Conservation (phyloP, 2,888 invertebrate genomes). For the Epicampocera succincta region DNA sequence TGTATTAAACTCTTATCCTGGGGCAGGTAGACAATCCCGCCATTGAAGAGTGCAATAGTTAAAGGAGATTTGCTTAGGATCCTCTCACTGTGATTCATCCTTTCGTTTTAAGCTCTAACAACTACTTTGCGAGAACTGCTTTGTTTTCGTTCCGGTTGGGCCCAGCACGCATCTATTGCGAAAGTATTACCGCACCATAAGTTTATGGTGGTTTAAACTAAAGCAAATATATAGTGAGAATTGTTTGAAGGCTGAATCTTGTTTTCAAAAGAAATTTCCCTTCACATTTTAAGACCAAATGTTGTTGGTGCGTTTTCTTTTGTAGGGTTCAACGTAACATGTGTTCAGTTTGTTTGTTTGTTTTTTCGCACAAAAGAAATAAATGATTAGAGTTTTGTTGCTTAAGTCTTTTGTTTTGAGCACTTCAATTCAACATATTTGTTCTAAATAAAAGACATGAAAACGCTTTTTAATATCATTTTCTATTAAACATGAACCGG, state of each 20-base stretch:
- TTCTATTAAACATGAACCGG: neutral
- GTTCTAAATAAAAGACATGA: neutral
- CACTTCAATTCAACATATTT: neutral
- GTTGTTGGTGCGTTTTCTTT: too few relatives aligned
- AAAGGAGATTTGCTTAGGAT: neutral
- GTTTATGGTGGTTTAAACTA: conserved; percentile 36
- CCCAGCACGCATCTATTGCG: conserved; percentile 44
- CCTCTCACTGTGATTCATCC: neutral
- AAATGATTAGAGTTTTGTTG: conserved; percentile 40
- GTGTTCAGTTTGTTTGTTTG: neutral
- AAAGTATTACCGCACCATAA: conserved; percentile 58
- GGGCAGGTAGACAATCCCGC: too few relatives aligned
- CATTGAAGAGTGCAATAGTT: neutral
- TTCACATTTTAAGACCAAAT: neutral
- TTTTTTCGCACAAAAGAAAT: neutral
- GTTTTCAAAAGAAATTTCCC: conserved; percentile 7
- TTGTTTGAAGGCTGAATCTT: conserved; percentile 23
- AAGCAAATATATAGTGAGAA: conserved; percentile 11
- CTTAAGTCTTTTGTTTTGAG: conserved; percentile 34
- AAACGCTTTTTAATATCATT: neutral
- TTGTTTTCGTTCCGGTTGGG: neutral
- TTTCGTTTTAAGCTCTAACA: conserved; percentile 3
- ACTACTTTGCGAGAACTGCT: neutral
- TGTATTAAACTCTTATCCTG: too few relatives aligned
- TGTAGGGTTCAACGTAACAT: neutral